Conservation (phyloP, 2,113 vertebrate genomes). For the Pholis gunnellus region DNA sequence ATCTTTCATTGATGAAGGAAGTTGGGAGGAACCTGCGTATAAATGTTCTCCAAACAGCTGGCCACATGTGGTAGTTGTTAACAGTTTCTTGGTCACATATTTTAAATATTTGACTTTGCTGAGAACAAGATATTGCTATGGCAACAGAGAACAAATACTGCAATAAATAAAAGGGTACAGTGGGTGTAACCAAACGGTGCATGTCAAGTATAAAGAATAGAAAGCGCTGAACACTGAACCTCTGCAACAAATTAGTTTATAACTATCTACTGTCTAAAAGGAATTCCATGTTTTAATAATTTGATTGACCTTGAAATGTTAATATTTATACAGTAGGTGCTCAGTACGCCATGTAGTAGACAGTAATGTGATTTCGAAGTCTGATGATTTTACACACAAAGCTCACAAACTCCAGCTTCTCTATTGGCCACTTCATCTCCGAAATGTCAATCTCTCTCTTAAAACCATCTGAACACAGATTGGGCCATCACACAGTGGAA, state of each 20-base stretch:
- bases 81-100: conserved; percentile 16
- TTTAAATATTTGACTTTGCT: conserved; percentile 4
- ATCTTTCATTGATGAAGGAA: background rate
- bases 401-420: background rate
- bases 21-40: background rate
- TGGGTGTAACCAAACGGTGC: background rate
- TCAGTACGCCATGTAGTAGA: background rate
- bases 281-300: background rate
- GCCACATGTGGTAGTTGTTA: background rate
- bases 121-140: conserved; percentile 2
- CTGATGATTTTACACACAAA: background rate
- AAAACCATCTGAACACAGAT: background rate
- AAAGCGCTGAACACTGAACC: background rate
- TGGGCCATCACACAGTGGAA: background rate
- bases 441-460: background rate
- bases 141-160: conserved; percentile 8
- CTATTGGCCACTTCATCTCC: background rate
- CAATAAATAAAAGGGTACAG: background rate
- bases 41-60: conserved; percentile 22
- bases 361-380: background rate
- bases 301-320: background rate
- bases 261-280: background rate
- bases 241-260: background rate
- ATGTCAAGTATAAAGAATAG: background rate
- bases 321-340: background rate